A percentile compares a stretch with the other conserved stretches of the same genome.
phyloP scores from a whole-genome alignment of 2,113 vertebrate genomes.

The Paedocypris sp. region DNA sequence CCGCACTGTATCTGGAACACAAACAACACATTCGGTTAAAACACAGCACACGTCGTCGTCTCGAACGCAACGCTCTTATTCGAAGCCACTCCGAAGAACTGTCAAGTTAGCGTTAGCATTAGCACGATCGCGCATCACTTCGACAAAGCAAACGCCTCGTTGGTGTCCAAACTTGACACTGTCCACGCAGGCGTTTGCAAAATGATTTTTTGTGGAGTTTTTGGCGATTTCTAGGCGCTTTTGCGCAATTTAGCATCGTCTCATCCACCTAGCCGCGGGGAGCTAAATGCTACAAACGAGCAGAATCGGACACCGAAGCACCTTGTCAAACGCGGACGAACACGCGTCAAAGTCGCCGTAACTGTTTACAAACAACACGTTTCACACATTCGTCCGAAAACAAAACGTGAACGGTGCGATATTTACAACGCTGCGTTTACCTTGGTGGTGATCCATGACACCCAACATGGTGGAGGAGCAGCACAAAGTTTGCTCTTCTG shows the following conservation, averaged over 20 bases:
- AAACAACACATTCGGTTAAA: no score
- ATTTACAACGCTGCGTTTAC: not conserved
- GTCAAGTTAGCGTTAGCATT: constrained; percentile 15
- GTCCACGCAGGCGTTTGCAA: no score
- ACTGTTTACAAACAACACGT: no score
- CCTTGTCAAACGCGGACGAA: not conserved
- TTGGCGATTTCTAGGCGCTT: no score
- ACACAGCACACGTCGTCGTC: not conserved
- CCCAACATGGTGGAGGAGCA: constrained; percentile 6
- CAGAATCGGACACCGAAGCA: no score
- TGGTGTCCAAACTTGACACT: no score
- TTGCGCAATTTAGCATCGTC: not conserved
- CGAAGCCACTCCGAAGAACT: not conserved
- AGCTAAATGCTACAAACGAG: constrained; percentile 3
- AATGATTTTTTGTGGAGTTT: no score
- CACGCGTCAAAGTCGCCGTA: not conserved
- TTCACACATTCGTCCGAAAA: no score
- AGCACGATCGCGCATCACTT: no score
- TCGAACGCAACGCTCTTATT: no score
- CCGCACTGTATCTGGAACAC: constrained; percentile 29
- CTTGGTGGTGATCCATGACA: constrained; percentile 10
- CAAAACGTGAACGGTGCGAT: not conserved
- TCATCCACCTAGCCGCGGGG: not conserved
- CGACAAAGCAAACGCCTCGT: no score
- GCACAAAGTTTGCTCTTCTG: not conserved